phyloP scores from a whole-genome alignment of 1,140 invertebrate species.

The Vanessa tameamea region DNA sequence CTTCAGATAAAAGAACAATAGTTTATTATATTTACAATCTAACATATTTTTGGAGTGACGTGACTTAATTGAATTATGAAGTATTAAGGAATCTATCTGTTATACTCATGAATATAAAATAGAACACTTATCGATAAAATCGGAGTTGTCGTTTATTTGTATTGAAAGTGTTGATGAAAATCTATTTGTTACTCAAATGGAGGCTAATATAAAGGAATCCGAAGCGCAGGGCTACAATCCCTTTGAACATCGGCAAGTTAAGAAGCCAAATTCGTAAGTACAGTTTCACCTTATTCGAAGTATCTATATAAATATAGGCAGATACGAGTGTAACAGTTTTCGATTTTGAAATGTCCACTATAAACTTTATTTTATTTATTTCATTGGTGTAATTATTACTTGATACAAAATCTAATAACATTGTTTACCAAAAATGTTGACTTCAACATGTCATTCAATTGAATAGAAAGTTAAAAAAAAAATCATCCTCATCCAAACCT shows the following conservation, averaged over 20 bases:
- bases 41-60: not conserved
- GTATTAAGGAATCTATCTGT: not conserved
- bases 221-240: conserved; percentile 82
- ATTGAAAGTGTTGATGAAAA: not conserved
- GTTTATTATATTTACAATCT: not conserved
- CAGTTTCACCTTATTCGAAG: conserved; percentile 1
- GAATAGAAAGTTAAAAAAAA: no score
- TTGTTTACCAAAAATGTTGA: no score
- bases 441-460: no score
- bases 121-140: not conserved
- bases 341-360: no score
- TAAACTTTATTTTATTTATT: no score
- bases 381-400: no score
- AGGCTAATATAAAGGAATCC: conserved; percentile 30
- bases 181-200: conserved; percentile 19
- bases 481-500: no score
- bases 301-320: no score
- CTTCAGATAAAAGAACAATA: conserved; percentile 1
- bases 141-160: not conserved
- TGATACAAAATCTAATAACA: no score
- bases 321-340: no score
- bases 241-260: conserved; percentile 84
- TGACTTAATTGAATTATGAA: not conserved
- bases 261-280: conserved; percentile 84
- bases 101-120: not conserved